phyloP scores from a whole-genome alignment of 2,797 vertebrate genomes.

The Characodon lateralis region DNA sequence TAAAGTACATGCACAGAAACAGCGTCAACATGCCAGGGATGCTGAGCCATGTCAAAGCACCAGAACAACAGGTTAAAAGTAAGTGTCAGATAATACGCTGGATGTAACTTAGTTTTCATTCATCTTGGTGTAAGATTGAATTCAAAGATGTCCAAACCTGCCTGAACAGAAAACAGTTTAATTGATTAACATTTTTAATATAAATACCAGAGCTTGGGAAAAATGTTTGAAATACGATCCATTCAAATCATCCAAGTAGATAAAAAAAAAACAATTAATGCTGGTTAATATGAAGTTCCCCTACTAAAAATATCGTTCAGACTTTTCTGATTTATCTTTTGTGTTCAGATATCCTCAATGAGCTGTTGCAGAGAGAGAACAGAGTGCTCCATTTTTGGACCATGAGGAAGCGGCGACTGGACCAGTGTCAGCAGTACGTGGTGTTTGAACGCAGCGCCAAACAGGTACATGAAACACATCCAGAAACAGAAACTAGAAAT shows the following conservation, averaged over 20 bases:
- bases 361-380: conserved; percentile 96
- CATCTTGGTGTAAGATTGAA: no score
- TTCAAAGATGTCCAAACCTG: neutral
- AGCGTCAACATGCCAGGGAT: conserved; percentile 95
- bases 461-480: conserved; percentile 43
- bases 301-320: neutral
- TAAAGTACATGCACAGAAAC: conserved; percentile 94
- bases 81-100: conserved; percentile 57
- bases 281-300: neutral
- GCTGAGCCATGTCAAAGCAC: conserved; percentile 93
- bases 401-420: conserved; percentile 93
- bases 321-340: neutral
- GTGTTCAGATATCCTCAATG: conserved; percentile 91
- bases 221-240: neutral
- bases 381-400: conserved; percentile 98
- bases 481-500: neutral
- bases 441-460: conserved; percentile 96
- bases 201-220: neutral
- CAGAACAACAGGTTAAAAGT: conserved; percentile 96
- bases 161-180: neutral
- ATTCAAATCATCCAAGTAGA: neutral
- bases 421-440: conserved; percentile 97
- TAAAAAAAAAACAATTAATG: neutral
- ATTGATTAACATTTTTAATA: neutral
- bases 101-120: neutral